Base-by-base conservation (phyloP, 2,113 vertebrate genomes). In the Suncus etruscus region DNA sequence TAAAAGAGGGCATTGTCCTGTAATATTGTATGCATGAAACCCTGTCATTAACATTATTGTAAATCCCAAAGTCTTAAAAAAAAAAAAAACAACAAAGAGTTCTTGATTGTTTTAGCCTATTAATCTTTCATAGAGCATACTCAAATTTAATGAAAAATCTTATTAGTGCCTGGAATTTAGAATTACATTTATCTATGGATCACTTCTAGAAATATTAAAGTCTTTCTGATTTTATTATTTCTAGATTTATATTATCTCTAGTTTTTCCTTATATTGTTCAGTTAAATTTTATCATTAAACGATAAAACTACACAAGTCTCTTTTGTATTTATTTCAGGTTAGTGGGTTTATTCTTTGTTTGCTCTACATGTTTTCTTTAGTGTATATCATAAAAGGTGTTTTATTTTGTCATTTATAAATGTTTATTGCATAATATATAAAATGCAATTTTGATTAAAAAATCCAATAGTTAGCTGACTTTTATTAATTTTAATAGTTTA, bases 401-500 rank as follows among this genome's bases (percentile, higher is more conserved):
- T 65, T 73, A 32, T 70, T 65, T 83, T 69, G 85, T 54, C 18
- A 91, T 95, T 92, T 72, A 66, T 58, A n/a, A 50, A 18, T n/a
- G n/a, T 39, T 45, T 79, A 51, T 72, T 9, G 6, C 39, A 18
- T 65, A 27, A 47, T 24, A 3, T 47, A 16, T 48, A 61, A 79
- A 83, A 89, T 51, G 39, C 0, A 78, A 39, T 68, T 72, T 76
- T 88, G 69, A 70, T 39, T 70, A 61, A 50, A 70, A 83, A 68
- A 50, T 50, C 1, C n/a, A 39, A 9, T 48, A 12, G 74, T 58
- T 73, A 75, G 20, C 47, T 91, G 18, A 58, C 32, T 8, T 8
- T 76, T 31, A 66, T 82, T 74, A 83, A 32, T 83, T 31, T 9
- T 61, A 78, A 54, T 61, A 4, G 16, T 65, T 20, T 51, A 15